Evolutionary conservation across 2,797 vertebrate species (phyloP), one percentile per base, ranked within the genome.

Genomic region (Enteromius paludinosus): DNA sequence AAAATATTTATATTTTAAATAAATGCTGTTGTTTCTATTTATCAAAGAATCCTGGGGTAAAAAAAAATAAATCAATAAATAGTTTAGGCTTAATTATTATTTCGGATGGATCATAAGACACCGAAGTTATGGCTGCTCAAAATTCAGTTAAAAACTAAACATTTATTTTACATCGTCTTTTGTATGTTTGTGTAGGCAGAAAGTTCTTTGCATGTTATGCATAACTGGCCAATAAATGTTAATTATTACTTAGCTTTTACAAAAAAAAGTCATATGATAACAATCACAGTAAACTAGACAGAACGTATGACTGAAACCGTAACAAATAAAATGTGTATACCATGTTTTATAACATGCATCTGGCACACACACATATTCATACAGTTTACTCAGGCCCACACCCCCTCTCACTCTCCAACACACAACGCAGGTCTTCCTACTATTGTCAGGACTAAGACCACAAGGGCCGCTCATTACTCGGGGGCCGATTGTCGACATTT

Each of bases 381-480:
- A 87, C 79, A 85, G 85, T 85, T 86, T 90, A 20, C 83, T 18
- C 35, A 82, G 88, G 45, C 73, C 88, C 87, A 87, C 79, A 84
- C 89, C 65, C 94, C 92, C 64, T 72, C 74, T 93, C 91, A 93
- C 93, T 93, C 93, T 94, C 93, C 92, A 93, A 95, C 95, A 95
- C 95, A 94, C 93, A 92, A 92, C 94, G 94, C 90, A 94, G 94
- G 91, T 96, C 96, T 99, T 99, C 97, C 98, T 97, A 94, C 96
- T 96, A 98, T 99, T 99, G 98, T 99, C 96, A 96, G 91, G 92
- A 78, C 89, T 47, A 91, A 97, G 96, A 98, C 96, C 96, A 95
- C 97, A 97, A 96, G 95, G 94, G 94, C 94, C 95, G 96, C 96
- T 97, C 95, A 96, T 97, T 97, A 96, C 96, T 95, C 96, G 95